Base-by-base conservation (phyloP, 2,113 vertebrate species). In the Phyllostomus hastatus region DNA sequence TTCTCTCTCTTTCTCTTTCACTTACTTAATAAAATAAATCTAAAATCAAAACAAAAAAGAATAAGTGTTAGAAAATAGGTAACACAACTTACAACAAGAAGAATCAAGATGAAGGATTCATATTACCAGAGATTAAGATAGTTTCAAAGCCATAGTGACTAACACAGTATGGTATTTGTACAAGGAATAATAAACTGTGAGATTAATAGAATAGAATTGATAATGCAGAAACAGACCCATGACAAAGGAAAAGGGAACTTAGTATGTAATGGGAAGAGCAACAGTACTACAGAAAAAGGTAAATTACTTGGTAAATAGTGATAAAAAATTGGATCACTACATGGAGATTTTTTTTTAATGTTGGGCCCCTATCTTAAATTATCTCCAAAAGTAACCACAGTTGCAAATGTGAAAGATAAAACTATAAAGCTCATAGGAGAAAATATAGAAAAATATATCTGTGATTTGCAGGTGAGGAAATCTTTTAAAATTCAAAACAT, bases 401-500 rank as follows among this genome's bases (percentile, higher is more conserved):
- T 17, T 22, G 7, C 7, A 64, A 61, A 33, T 78, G 8, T 67
- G 54, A 78, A 66, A 81, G 67, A 52, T 15, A 46, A 94, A 88
- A 41, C 43, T 41, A 14, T 14, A 28, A 57, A 66, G 11, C 0
- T 22, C 48, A 46, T 10, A 72, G 6, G 59, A 79, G 22, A 79
- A 83, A 88, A 61, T 38, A 67, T 14, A 24, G 19, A 94, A 48
- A 31, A 87, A 41, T 33, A 69, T 46, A 14, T 81, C 52, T 81
- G 26, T 70, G 38, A 70, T 72, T 61, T 50, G 41, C n/a, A 41
- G 24, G 26, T 66, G 46, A 81, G 54, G 26, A 66, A 87, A 72
- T 50, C 57, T 35, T 57, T 81, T 57, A 57, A 83, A 87, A 92
- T 22, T 82, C 52, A 79, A 95, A 83, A 41, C 28, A 57, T 50